A percentile compares a stretch with the other conserved stretches of the same genome.
These are phyloP conservation scores for Melinaea marsaeus DNA, from an alignment of 2,888 invertebrate species.

Conservation along the genomic window DNA sequence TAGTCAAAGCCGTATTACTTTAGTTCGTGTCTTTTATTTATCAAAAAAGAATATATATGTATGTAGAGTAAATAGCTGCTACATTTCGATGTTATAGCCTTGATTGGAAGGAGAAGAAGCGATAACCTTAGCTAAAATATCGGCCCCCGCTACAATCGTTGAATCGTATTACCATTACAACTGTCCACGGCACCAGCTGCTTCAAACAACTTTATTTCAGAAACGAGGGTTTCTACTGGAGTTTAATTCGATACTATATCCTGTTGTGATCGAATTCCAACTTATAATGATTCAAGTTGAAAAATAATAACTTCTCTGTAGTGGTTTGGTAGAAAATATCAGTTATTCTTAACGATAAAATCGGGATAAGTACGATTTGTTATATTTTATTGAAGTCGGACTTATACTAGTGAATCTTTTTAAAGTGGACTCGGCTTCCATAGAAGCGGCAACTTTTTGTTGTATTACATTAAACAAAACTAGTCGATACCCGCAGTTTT, in stretches of 20 bases:
- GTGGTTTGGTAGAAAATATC: slow-evolving; percentile 11
- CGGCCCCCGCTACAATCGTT: slow-evolving; percentile 66
- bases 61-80: not conserved
- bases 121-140: slow-evolving; percentile 37
- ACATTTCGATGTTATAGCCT: not conserved
- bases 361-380: slow-evolving; percentile 4
- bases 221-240: slow-evolving; percentile 33
- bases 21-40: not conserved
- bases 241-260: slow-evolving; percentile 33
- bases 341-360: slow-evolving; percentile 4
- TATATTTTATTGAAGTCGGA: not conserved
- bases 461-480: not conserved
- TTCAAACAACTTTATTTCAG: slow-evolving; percentile 70
- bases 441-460: not conserved
- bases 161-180: slow-evolving; percentile 75
- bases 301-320: slow-evolving; percentile 26
- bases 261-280: slow-evolving; percentile 32
- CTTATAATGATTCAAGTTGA: slow-evolving; percentile 29
- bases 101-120: slow-evolving; percentile 15
- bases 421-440: not conserved
- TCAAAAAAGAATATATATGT: not conserved
- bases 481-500: too few relatives aligned
- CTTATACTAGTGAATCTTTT: slow-evolving; percentile 1
- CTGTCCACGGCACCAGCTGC: slow-evolving; percentile 71
- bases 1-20: slow-evolving; percentile 15